phyloP scores from a whole-genome alignment of 2,888 invertebrate species.

The Tuta absoluta region DNA sequence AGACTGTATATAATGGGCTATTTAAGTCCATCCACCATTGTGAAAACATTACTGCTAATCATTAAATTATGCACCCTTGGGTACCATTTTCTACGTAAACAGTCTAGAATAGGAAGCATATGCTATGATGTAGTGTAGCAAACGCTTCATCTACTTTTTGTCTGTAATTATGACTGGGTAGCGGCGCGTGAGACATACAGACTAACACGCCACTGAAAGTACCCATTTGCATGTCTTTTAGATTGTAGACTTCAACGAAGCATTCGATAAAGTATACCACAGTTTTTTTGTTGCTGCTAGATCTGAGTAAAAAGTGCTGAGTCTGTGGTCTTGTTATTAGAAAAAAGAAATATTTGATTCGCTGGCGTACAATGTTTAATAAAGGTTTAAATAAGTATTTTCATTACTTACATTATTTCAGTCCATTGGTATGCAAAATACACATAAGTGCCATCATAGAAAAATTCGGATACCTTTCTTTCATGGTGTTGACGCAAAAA shows the following conservation, averaged over 20 bases:
- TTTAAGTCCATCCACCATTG: not conserved
- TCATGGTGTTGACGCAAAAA: too few species aligned
- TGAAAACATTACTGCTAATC: not conserved
- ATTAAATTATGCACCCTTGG: constrained; percentile 15
- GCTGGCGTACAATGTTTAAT: too few species aligned
- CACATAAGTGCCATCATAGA: too few species aligned
- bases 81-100: constrained; percentile 3
- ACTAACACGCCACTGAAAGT: constrained; percentile 41
- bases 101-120: constrained; percentile 12
- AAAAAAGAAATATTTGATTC: too few species aligned
- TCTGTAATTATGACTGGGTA: constrained; percentile 32
- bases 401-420: too few species aligned
- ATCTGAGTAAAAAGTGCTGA: too few species aligned
- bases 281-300: not conserved
- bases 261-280: constrained; percentile 23
- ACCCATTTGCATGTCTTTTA: constrained; percentile 40
- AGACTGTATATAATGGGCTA: too few species aligned
- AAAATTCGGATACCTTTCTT: too few species aligned
- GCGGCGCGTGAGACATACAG: constrained; percentile 40
- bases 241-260: constrained; percentile 21
- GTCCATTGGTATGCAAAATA: too few species aligned
- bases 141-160: constrained; percentile 22
- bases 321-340: too few species aligned
- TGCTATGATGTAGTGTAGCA: not conserved
- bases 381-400: too few species aligned